Evolutionary conservation across 2,113 vertebrate species (phyloP).

Genomic region (Eulemur rufifrons): DNA sequence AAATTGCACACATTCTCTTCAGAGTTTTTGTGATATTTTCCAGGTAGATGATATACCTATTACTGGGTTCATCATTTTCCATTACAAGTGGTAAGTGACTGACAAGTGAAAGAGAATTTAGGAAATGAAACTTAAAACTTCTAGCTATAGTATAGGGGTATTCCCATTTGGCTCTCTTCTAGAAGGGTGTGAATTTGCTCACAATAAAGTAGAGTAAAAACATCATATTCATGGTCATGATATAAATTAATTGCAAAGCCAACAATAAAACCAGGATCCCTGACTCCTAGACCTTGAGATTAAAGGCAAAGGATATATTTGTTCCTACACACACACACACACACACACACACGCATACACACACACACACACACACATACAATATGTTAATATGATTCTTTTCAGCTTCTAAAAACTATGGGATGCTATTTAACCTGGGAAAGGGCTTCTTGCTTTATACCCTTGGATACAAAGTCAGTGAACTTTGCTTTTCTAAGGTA

Average conservation of each 20-base stretch:
- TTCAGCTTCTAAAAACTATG: background rate
- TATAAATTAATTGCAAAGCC: background rate
- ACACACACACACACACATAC: background rate
- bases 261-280: background rate
- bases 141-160: background rate
- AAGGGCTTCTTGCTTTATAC: background rate
- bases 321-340: background rate
- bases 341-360: background rate
- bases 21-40: background rate
- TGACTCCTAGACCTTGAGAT: background rate
- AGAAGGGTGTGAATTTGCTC: background rate
- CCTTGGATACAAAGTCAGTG: background rate
- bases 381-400: background rate
- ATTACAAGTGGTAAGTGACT: background rate
- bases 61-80: background rate
- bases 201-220: background rate
- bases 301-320: background rate
- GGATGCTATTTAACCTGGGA: background rate
- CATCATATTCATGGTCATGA: background rate
- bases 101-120: background rate
- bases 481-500: background rate
- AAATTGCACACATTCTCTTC: background rate
- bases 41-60: background rate
- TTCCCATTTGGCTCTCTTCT: background rate
- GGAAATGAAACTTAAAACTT: background rate